Percentiles rank a stretch among this genome's conserved stretches.
Evolutionary conservation across 1,140 invertebrate species (phyloP).

Genomic region (Zaprionus vittiger): DNA sequence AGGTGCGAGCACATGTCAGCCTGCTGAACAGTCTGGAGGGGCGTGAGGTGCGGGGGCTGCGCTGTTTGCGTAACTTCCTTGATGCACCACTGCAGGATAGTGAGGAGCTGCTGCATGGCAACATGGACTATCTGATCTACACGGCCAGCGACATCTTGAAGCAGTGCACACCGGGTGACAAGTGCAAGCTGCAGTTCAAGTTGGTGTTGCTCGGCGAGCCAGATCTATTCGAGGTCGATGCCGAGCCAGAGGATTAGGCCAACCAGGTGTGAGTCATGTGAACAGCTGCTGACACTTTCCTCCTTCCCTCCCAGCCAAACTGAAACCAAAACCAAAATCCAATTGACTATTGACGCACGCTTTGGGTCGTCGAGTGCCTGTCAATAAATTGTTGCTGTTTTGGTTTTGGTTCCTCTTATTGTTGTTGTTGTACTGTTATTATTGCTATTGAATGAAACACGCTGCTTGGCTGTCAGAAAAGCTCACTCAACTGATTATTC

Average conservation of each 20-base stretch:
- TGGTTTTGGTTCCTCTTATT: background rate
- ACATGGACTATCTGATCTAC: slow-evolving; percentile 52
- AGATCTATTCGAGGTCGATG: slow-evolving; percentile 27
- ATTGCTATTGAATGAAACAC: slow-evolving; percentile 36
- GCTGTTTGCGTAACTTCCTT: slow-evolving; percentile 44
- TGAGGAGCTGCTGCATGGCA: slow-evolving; percentile 42
- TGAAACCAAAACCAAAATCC: slow-evolving; percentile 34
- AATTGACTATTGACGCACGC: slow-evolving; percentile 68
- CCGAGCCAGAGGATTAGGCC: slow-evolving; percentile 15
- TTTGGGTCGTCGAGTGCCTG: slow-evolving; percentile 62
- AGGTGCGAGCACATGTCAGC: slow-evolving; percentile 41
- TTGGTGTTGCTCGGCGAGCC: slow-evolving; percentile 42
- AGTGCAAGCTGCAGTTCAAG: slow-evolving; percentile 29
- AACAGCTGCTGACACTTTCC: background rate
- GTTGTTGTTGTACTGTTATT: slow-evolving; percentile 10
- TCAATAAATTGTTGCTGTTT: slow-evolving; percentile 58
- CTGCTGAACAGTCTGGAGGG: slow-evolving; percentile 18
- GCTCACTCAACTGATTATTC: slow-evolving; percentile 54
- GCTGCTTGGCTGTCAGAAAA: slow-evolving; percentile 52
- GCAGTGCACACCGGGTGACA: slow-evolving; percentile 15
- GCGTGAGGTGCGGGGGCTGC: slow-evolving; percentile 34
- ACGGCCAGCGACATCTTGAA: slow-evolving; percentile 34
- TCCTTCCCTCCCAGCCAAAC: background rate
- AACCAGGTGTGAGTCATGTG: background rate
- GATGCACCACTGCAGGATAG: slow-evolving; percentile 29